A percentile compares a stretch with the other conserved stretches of the same genome.
Conservation (phyloP, 2,797 vertebrate species). For the Galagoides demidoff region DNA sequence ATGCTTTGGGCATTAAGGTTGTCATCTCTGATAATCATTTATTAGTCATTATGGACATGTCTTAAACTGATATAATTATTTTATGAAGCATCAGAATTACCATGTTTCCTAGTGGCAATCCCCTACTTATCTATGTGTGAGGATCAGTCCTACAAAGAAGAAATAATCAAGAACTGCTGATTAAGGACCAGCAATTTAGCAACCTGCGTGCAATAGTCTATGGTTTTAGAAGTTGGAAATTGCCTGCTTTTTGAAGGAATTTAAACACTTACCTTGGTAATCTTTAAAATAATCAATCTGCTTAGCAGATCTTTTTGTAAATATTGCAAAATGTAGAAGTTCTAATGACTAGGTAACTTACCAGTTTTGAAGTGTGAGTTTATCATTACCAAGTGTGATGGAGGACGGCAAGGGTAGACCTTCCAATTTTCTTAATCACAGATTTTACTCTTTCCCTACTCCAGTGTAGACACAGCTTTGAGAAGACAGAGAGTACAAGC, state of each 20-base stretch:
- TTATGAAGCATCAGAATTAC: not conserved
- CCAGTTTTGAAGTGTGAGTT: not conserved
- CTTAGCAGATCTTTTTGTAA: not conserved
- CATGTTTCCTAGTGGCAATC: constrained; percentile 10
- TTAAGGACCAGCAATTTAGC: not conserved
- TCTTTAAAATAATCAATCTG: constrained; percentile 5
- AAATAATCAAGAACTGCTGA: constrained; percentile 1
- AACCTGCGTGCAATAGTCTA: not conserved
- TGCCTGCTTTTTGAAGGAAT: not conserved
- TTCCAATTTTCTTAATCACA: constrained; percentile 19
- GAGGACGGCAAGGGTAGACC: constrained; percentile 20
- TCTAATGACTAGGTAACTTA: not conserved
- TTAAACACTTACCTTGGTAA: constrained; percentile 17
- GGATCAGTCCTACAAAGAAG: not conserved
- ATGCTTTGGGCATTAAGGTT: not conserved
- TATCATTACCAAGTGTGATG: not conserved
- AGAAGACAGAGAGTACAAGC: constrained; percentile 47
- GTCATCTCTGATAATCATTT: not conserved
- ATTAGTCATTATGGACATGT: not conserved
- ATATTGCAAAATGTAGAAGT: not conserved
- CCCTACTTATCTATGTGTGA: not conserved
- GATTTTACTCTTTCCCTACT: constrained; percentile 19
- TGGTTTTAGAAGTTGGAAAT: constrained; percentile 29
- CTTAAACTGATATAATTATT: constrained; percentile 46
- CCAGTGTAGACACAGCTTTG: constrained; percentile 19